Evolutionary conservation across 2,113 vertebrate genomes (phyloP).

Genomic region (Thunnus maccoyii): DNA sequence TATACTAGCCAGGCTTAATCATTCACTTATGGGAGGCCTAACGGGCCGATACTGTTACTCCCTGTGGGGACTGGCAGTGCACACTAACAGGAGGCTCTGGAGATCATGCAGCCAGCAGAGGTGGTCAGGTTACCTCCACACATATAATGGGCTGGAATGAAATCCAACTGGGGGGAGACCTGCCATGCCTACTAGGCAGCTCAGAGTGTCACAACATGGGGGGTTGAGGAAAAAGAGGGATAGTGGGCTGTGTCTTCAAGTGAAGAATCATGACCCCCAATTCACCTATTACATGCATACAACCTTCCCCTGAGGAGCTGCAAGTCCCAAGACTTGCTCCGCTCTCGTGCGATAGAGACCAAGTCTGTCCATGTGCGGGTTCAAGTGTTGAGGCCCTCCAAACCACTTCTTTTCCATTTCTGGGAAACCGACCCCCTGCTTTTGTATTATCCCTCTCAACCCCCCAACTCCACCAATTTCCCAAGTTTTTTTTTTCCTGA

Average conservation of each 20-base stretch:
- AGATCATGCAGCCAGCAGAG: slow-evolving; percentile 61
- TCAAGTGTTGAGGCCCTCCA: slow-evolving; percentile 75
- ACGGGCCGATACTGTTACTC: slow-evolving; percentile 72
- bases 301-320: slow-evolving; percentile 51
- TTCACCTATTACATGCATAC: slow-evolving; percentile 63
- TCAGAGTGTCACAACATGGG: slow-evolving; percentile 69
- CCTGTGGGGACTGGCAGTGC: slow-evolving; percentile 66
- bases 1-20: slow-evolving; percentile 69
- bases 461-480: slow-evolving; percentile 74
- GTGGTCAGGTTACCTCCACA: slow-evolving; percentile 70
- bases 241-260: slow-evolving; percentile 38
- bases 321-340: slow-evolving; percentile 39
- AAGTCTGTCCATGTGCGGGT: slow-evolving; percentile 65
- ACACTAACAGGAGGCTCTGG: slow-evolving; percentile 70
- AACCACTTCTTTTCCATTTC: slow-evolving; percentile 84
- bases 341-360: slow-evolving; percentile 72
- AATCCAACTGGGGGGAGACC: slow-evolving; percentile 60
- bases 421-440: slow-evolving; percentile 83
- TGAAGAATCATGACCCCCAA: slow-evolving; percentile 58
- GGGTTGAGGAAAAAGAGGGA: slow-evolving; percentile 25
- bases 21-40: slow-evolving; percentile 78
- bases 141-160: slow-evolving; percentile 66
- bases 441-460: slow-evolving; percentile 78
- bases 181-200: slow-evolving; percentile 64
- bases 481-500: slow-evolving; percentile 62